phyloP scores from a whole-genome alignment of 2,797 vertebrate genomes.

The Nasua narica region DNA sequence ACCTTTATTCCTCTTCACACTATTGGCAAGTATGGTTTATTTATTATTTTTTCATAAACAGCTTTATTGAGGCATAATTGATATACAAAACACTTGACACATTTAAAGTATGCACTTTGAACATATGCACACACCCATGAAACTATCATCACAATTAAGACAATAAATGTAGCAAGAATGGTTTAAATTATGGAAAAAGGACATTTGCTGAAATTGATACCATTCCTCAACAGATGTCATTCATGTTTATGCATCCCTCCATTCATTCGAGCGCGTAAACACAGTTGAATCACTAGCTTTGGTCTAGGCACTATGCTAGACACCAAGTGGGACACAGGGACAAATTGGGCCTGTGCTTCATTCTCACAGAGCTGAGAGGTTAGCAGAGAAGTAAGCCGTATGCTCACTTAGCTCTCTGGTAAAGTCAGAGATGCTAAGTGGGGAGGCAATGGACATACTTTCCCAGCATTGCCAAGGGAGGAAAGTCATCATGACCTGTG shows the following conservation, averaged over 20 bases:
- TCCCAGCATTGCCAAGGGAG: neutral
- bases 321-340: too few relatives aligned
- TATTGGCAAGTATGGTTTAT: neutral
- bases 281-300: neutral
- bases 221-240: neutral
- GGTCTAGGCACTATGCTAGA: neutral
- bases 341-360: neutral
- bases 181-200: neutral
- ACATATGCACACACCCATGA: neutral
- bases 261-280: neutral
- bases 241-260: neutral
- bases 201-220: neutral
- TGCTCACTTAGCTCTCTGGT: neutral
- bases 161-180: neutral
- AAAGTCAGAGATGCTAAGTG: too few relatives aligned
- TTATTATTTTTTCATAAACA: neutral
- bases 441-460: neutral
- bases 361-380: neutral
- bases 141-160: neutral
- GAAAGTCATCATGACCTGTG: neutral
- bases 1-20: neutral
- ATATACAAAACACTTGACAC: neutral
- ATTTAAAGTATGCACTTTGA: neutral
- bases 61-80: neutral
- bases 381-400: neutral